Conservation (phyloP, 2,888 invertebrate genomes). For the Halocaridina rubra region DNA sequence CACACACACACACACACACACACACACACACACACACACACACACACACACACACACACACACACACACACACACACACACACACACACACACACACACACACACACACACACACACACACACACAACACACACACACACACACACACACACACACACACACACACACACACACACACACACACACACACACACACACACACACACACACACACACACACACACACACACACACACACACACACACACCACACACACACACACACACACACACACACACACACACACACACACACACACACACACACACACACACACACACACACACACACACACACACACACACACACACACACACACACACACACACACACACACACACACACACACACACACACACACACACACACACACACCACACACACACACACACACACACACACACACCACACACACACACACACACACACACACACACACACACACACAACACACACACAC, state of each 20-base stretch:
- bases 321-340: too few relatives aligned
- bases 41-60: constrained; percentile 4
- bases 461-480: too few relatives aligned
- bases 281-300: not conserved
- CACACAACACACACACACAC: too few relatives aligned
- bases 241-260: too few relatives aligned
- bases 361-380: too few relatives aligned
- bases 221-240: not conserved
- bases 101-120: not conserved
- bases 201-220: not conserved
- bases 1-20: constrained; percentile 5
- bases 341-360: too few relatives aligned
- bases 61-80: not conserved
- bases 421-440: too few relatives aligned
- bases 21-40: not conserved
- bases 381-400: too few relatives aligned
- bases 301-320: too few relatives aligned
- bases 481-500: too few relatives aligned
- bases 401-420: too few relatives aligned
- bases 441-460: too few relatives aligned
- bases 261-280: not conserved
- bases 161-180: not conserved
- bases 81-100: constrained; percentile 1
- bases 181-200: not conserved
- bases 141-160: constrained; percentile 4